phyloP scores from a whole-genome alignment of 2,113 vertebrate genomes.

The Gymnogyps californianus region DNA sequence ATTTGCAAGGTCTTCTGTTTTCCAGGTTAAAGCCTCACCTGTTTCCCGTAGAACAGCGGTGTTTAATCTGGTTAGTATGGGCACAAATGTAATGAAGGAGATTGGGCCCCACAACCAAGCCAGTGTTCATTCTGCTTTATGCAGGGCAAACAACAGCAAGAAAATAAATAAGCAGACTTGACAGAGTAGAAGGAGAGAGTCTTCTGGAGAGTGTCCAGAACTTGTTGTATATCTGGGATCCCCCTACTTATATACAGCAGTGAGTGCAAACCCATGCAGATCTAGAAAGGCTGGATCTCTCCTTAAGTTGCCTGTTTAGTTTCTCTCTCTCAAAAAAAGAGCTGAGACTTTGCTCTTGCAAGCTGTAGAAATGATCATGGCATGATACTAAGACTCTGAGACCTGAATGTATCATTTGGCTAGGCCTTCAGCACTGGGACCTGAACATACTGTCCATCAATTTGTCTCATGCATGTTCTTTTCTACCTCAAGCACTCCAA shows the following conservation, averaged over 20 bases:
- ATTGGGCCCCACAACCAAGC: neutral
- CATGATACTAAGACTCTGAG: neutral
- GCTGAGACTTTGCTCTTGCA: neutral
- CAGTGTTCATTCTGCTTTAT: neutral
- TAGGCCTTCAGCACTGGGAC: neutral
- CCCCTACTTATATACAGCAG: rapidly evolving
- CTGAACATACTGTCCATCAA: neutral
- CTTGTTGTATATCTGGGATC: neutral
- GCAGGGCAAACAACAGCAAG: neutral
- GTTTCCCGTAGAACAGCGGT: rapidly evolving
- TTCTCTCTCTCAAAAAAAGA: neutral
- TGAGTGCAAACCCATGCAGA: neutral
- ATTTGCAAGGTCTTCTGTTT: neutral
- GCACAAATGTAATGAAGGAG: neutral
- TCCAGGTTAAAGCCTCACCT: neutral
- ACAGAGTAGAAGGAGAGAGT: neutral
- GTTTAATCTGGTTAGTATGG: too few species aligned
- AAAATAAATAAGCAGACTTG: neutral
- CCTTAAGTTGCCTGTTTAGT: neutral
- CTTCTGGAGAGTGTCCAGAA: neutral
- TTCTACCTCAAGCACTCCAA: neutral
- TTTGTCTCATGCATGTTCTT: neutral
- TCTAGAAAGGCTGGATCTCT: neutral
- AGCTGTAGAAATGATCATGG: neutral
- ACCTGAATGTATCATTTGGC: neutral